Evolutionary conservation across 2,888 invertebrate genomes (phyloP).

Genomic region (Schizaphis graminum): DNA sequence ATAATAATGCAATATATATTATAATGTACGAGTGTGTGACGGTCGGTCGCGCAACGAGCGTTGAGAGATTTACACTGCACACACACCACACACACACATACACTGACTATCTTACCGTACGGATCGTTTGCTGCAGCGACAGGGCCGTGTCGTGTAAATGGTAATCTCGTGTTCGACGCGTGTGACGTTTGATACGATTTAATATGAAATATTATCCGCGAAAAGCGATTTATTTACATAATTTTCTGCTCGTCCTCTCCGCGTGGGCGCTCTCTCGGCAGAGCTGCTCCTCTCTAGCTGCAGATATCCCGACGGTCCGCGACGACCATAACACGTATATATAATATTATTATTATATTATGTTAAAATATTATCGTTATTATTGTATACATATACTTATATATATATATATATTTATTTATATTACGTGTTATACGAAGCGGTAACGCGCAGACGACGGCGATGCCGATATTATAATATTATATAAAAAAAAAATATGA

Average conservation of each 20-base stretch:
- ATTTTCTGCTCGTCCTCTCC: background rate
- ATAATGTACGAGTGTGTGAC: background rate
- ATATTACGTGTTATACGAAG: background rate
- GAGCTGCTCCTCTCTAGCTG: background rate
- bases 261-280: background rate
- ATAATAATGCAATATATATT: no score
- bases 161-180: background rate
- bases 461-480: background rate
- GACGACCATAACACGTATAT: background rate
- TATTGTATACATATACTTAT: background rate
- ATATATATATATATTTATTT: no score
- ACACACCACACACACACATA: background rate
- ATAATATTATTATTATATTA: no score
- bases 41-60: background rate
- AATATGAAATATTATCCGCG: background rate
- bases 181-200: background rate
- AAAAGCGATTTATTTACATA: background rate
- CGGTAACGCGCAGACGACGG: background rate
- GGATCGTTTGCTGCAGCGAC: background rate
- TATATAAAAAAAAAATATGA: background rate
- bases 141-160: background rate
- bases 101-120: slow-evolving; percentile 25
- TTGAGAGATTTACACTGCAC: background rate
- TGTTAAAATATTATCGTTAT: background rate
- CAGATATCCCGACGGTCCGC: background rate